Base-by-base conservation (phyloP, 2,113 vertebrate genomes). In the Datnioides undecimradiatus region DNA sequence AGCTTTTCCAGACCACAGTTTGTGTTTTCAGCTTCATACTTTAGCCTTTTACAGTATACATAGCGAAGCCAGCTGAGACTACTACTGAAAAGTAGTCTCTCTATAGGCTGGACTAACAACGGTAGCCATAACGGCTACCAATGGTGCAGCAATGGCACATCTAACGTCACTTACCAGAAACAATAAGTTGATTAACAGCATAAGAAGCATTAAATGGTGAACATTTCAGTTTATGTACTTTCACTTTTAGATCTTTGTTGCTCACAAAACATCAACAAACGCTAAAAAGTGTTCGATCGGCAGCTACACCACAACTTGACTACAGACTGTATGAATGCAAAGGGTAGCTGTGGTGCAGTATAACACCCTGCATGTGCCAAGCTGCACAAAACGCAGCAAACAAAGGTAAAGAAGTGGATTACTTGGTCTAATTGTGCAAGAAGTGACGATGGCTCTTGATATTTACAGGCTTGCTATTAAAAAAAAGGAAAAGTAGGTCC, bases 381-480 rank as follows among this genome's bases (percentile, higher is more conserved):
- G 38, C 19, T 31, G 48, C 36, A 40, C 41, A 36, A 17, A 17
- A 57, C 33, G 31, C 34, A 36, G 14, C 13, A 40, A 4, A n/a
- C 8, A 36, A 59, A 33, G 21, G 8, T 21, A 43, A 54, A n/a
- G 4, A 36, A 23, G 8, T 29, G 43, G 17, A 49, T 68, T 6
- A 25, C 45, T 43, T 31, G 19, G 29, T n/a, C 2, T 41, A 9
- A 19, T 6, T 59, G 11, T 46, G 58, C 43, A 45, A 17, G 23
- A 54, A 59, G 52, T 45, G 66, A 41, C 68, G 23, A 2, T 8
- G 23, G n/a, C 63, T 17, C 36, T 60, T 66, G 66, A 73, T 72
- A 73, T 46, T 77, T 79, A 31, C 76, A 78, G 13, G 27, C 64
- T 52, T 71, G 54, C 74, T 71, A n/a, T n/a, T n/a, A n/a, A n/a